Conservation (phyloP, 2,113 vertebrate species). For the Marmota flaviventris region DNA sequence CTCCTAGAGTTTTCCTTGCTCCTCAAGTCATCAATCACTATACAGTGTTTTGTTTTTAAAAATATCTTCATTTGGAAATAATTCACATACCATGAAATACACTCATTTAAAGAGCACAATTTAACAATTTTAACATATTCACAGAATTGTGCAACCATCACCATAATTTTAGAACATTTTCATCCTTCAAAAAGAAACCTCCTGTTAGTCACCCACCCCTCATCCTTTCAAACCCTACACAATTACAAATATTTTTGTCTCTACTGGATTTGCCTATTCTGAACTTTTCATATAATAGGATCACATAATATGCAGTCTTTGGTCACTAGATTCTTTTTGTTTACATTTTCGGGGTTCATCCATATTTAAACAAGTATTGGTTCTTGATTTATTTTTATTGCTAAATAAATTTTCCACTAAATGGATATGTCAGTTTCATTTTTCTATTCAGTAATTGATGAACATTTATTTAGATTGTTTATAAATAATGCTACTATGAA, state of each 20-base stretch:
- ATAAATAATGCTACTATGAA: background rate
- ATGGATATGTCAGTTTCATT: background rate
- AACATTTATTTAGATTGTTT: constrained; percentile 19
- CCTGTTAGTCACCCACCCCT: background rate
- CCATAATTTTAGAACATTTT: background rate
- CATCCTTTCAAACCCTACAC: background rate
- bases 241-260: background rate
- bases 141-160: background rate
- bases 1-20: background rate
- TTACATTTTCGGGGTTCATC: constrained; percentile 32
- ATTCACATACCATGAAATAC: background rate
- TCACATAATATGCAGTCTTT: background rate
- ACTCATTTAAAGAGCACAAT: background rate
- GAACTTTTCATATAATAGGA: constrained; percentile 14
- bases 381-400: background rate
- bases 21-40: background rate
- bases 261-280: background rate
- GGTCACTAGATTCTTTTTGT: background rate
- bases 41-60: background rate
- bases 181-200: background rate
- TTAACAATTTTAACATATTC: constrained; percentile 26
- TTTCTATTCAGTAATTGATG: background rate
- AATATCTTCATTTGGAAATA: background rate
- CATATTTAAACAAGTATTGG: background rate
- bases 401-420: background rate